Evolutionary conservation across 1,140 invertebrate genomes (phyloP).

Genomic region (Colletes gigas): DNA sequence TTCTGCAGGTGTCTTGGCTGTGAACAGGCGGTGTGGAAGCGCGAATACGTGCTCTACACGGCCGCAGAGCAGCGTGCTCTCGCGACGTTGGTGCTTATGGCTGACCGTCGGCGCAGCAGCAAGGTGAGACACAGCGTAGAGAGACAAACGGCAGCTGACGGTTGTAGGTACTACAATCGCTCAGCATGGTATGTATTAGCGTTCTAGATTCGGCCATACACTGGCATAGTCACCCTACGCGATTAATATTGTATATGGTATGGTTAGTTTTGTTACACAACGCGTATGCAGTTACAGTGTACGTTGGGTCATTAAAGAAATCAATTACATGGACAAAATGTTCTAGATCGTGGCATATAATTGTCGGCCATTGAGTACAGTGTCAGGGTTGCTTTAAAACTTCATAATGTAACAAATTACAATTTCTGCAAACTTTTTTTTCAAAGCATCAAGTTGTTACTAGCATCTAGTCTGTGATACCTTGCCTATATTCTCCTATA

Average conservation of each 20-base stretch:
- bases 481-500: not conserved
- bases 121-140: conserved; percentile 81
- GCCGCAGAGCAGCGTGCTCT: conserved; percentile 67
- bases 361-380: not conserved
- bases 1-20: conserved; percentile 77
- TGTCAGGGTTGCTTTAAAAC: not conserved
- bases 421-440: not conserved
- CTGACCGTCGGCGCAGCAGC: conserved; percentile 71
- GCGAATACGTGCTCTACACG: conserved; percentile 69
- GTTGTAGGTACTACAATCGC: conserved; percentile 70
- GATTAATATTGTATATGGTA: conserved; percentile 4
- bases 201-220: conserved; percentile 49
- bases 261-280: not conserved
- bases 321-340: not conserved
- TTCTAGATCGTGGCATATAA: not conserved
- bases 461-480: not conserved
- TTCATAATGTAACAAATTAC: not conserved
- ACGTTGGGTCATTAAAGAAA: not conserved
- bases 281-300: not conserved
- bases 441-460: not conserved
- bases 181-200: conserved; percentile 79
- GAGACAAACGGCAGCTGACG: conserved; percentile 74
- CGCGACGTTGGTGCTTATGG: conserved; percentile 59
- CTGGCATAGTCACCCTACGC: conserved; percentile 7
- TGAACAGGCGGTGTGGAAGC: conserved; percentile 67